Percentiles rank a stretch among this genome's conserved stretches.
Evolutionary conservation across 1,140 invertebrate genomes (phyloP).

Genomic region (Orchestia grillus): DNA sequence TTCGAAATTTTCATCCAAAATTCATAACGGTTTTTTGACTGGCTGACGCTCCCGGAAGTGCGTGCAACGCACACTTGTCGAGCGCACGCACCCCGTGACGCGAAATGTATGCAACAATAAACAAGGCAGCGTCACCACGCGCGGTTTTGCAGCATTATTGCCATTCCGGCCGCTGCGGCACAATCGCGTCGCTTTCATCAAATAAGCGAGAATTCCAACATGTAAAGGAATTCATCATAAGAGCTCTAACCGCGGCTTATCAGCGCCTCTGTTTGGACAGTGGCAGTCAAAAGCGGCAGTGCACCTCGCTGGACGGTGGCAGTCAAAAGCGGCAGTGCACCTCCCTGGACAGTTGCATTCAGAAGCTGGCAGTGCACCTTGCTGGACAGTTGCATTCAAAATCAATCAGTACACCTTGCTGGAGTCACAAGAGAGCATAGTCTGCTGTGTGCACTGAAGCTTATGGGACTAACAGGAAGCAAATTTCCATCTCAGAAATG

Average conservation of each 20-base stretch:
- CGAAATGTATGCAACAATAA: constrained; percentile 18
- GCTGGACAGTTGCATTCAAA: neutral
- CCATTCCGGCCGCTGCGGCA: neutral
- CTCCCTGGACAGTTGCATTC: neutral
- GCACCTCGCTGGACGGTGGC: neutral
- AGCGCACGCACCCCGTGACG: neutral
- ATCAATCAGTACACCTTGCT: no score
- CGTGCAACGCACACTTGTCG: neutral
- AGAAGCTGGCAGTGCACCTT: neutral
- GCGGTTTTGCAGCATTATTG: constrained; percentile 8
- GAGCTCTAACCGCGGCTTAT: neutral
- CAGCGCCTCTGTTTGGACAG: neutral
- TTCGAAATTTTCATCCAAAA: neutral
- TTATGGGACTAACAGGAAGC: neutral
- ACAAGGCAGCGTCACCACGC: neutral
- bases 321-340: neutral
- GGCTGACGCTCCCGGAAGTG: neutral
- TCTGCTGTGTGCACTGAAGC: neutral
- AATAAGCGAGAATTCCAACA: constrained; percentile 14
- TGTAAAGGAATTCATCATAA: constrained; percentile 41
- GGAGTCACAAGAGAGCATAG: neutral
- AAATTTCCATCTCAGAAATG: neutral
- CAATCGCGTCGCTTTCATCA: constrained; percentile 27
- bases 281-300: neutral
- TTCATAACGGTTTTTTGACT: neutral